phyloP scores from a whole-genome alignment of 1,140 invertebrate genomes.

The Octopus bimaculoides region DNA sequence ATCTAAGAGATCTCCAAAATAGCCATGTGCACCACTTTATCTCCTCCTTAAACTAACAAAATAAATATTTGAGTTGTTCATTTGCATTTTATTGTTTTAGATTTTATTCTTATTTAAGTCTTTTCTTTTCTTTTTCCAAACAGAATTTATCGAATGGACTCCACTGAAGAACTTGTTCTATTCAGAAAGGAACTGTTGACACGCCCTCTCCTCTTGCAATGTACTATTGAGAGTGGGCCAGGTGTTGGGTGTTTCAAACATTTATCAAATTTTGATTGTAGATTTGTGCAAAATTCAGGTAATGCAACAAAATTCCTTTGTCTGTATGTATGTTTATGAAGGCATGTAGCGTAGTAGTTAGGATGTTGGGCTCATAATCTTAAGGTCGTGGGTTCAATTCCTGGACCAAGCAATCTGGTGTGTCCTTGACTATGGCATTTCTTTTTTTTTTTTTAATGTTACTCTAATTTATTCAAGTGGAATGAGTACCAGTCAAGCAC shows the following conservation, averaged over 20 bases:
- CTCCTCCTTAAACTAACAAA: neutral
- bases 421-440: too few species aligned
- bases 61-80: too few species aligned
- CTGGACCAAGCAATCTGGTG: too few species aligned
- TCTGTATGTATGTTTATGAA: too few species aligned
- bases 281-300: slow-evolving; percentile 18
- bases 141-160: slow-evolving; percentile 46
- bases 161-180: slow-evolving; percentile 34
- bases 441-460: too few species aligned
- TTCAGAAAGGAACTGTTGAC: slow-evolving; percentile 40
- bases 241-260: slow-evolving; percentile 23
- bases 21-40: neutral
- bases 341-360: too few species aligned
- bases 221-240: slow-evolving; percentile 34
- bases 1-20: neutral
- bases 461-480: too few species aligned
- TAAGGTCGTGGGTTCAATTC: too few species aligned
- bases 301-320: neutral
- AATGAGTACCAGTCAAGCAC: too few species aligned
- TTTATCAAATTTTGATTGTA: slow-evolving; percentile 29
- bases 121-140: neutral
- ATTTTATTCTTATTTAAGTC: neutral
- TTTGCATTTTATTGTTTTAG: too few species aligned
- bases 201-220: slow-evolving; percentile 46
- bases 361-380: too few species aligned